Conservation (phyloP, 2,797 vertebrate species). For the Parauchenoglanis ngamensis region DNA sequence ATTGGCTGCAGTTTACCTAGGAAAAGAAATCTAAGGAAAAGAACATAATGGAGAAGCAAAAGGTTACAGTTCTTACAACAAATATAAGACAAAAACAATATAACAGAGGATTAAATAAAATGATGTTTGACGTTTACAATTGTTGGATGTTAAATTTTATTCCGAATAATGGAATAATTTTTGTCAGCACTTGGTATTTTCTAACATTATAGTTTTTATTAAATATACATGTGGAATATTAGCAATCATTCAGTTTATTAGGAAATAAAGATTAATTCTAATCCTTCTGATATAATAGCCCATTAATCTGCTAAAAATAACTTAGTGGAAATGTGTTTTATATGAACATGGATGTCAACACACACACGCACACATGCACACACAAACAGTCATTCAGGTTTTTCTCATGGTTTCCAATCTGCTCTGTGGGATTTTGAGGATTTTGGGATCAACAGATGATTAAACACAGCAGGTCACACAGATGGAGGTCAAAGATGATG, state of each 20-base stretch:
- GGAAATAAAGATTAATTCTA: not conserved
- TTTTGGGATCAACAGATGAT: slow-evolving; percentile 51
- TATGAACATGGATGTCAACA: not conserved
- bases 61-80: not conserved
- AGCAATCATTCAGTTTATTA: no score
- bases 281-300: not conserved
- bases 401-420: slow-evolving; percentile 36
- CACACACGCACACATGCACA: slow-evolving; percentile 8
- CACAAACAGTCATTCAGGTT: not conserved
- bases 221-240: not conserved
- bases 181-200: no score
- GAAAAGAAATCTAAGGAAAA: no score
- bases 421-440: slow-evolving; percentile 32
- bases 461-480: slow-evolving; percentile 35
- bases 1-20: no score
- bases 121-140: no score
- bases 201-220: not conserved
- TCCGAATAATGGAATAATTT: no score
- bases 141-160: no score
- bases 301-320: not conserved
- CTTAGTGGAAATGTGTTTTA: not conserved
- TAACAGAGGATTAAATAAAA: not conserved
- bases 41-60: no score
- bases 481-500: not conserved
- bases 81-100: not conserved